Base-by-base conservation (phyloP, 1,140 invertebrate genomes). In the Neoseiulus cucumeris region DNA sequence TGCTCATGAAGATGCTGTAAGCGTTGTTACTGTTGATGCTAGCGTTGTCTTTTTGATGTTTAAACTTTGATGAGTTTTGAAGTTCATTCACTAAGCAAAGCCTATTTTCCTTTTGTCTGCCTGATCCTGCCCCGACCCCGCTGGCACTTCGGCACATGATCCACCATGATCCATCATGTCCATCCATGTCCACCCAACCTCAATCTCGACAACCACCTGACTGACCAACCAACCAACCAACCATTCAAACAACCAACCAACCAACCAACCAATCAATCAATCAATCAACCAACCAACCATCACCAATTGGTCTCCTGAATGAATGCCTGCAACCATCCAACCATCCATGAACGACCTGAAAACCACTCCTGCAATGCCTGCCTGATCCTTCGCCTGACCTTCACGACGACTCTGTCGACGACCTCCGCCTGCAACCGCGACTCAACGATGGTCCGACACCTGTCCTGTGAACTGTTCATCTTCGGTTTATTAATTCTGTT, bases 101-200 rank as follows among this genome's bases (percentile, higher is more conserved):
- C 51, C 51, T 59, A 29, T 59, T 59, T 59, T 59, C 51, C 51
- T 59, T 39, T 39, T 59, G 51, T 59, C 51, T 59, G 51, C 51
- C 51, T 59, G 51, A 29, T 59, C 51, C 51, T 59, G 51, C 22
- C 51, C 51, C 51, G 51, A 25, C 33, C 25, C 51, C 9, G 33
- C 33, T 39, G 33, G 33, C 33, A 39, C 33, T 39, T 39, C 33
- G 33, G 33, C 33, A 39, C 33, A 39, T 39, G 33, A 39, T 39
- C 33, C 33, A 39, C 33, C 33, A 39, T 39, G 33, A 39, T 39
- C 33, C 33, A 39, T 39, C 33, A 39, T 39, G 33, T 39, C 33
- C 33, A 39, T 39, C 33, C 33, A 39, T 39, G 33, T 39, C 33
- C 51, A 59, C 18, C 45, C 45, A 47, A 59, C 51, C 25, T 59